A percentile compares a stretch with the other conserved stretches of the same genome.
Conservation (phyloP, 2,888 invertebrate species). For the Mallateleia sp. region DNA sequence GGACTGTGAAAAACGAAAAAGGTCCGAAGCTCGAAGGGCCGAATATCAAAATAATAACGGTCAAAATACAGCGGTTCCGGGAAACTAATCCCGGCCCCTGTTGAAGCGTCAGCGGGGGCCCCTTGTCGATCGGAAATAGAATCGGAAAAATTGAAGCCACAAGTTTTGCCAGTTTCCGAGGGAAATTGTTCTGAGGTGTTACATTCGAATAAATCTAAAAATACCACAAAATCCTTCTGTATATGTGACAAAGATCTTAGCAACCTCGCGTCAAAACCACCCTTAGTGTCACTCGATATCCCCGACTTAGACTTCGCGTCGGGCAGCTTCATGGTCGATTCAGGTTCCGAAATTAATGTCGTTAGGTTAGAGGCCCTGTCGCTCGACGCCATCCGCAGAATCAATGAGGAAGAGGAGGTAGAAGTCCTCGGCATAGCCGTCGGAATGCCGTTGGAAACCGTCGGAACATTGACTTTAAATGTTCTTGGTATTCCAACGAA, state of each 20-base stretch:
- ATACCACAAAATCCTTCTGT: no score
- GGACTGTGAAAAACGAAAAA: conserved; percentile 2
- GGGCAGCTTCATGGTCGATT: neutral
- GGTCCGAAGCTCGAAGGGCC: neutral
- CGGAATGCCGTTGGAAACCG: neutral
- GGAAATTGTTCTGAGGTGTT: no score
- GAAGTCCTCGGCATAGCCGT: neutral
- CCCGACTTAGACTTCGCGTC: neutral
- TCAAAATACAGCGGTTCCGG: neutral
- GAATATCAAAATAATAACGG: no score
- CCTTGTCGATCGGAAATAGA: no score
- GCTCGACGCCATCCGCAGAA: neutral
- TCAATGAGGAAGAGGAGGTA: neutral
- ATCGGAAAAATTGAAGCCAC: no score
- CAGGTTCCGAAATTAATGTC: neutral
- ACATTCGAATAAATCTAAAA: neutral
- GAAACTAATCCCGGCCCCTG: conserved; percentile 22
- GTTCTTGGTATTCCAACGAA: neutral
- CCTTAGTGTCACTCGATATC: no score
- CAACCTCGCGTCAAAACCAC: no score
- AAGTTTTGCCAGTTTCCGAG: no score
- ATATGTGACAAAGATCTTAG: no score
- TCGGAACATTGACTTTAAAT: neutral
- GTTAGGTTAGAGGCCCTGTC: neutral
- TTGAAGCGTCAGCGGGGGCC: neutral